These are phyloP conservation scores for Zaprionus gabonicus DNA, from an alignment of 1,140 invertebrate genomes.

Conservation along the genomic window DNA sequence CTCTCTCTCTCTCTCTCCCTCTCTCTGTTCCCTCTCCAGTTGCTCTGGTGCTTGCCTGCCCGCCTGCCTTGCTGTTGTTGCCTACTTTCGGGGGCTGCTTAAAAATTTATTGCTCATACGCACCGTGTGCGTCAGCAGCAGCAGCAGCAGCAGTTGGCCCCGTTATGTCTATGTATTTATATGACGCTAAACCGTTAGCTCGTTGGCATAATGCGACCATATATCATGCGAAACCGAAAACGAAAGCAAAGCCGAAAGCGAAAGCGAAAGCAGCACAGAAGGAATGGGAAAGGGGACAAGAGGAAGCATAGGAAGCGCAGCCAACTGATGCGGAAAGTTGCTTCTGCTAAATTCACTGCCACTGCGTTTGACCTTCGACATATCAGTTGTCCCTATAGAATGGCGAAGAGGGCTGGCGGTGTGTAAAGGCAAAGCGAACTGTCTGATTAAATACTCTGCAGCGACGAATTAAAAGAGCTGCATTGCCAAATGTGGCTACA, in stretches of 20 bases:
- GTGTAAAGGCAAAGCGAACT: neutral
- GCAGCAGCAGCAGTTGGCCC: constrained; percentile 10
- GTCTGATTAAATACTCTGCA: neutral
- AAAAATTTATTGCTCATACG: constrained; percentile 75
- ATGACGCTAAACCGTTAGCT: constrained; percentile 38
- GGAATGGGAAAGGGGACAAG: neutral
- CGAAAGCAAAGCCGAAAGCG: neutral
- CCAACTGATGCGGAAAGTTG: constrained; percentile 24
- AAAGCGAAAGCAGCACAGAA: neutral
- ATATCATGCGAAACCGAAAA: constrained; percentile 34
- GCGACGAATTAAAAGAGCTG: no score
- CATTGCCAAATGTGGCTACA: no score
- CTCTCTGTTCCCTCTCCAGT: neutral
- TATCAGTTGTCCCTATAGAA: neutral
- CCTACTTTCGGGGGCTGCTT: constrained; percentile 48
- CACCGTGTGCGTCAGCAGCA: constrained; percentile 49
- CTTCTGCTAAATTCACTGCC: neutral
- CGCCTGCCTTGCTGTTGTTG: constrained; percentile 20
- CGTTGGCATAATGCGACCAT: constrained; percentile 40
- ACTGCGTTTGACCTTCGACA: neutral
- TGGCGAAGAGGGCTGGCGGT: neutral
- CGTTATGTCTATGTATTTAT: constrained; percentile 42
- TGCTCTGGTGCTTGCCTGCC: no score
- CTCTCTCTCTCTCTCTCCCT: neutral
- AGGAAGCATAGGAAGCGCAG: neutral